Percentiles rank a stretch among this genome's conserved stretches.
Evolutionary conservation across 2,888 invertebrate genomes (phyloP).

Genomic region (Trichopoda pennipes): DNA sequence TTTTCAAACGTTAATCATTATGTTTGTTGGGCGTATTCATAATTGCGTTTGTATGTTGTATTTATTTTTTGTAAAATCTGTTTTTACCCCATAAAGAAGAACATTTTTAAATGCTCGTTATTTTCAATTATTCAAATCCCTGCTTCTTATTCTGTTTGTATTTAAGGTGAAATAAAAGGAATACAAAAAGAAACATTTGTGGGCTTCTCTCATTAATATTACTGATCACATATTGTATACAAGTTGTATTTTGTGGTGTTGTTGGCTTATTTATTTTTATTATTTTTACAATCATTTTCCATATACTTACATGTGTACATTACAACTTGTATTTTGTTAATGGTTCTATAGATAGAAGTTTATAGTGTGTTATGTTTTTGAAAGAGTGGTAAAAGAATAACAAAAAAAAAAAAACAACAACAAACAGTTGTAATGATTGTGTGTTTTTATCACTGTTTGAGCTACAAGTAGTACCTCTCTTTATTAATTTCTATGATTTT

Average conservation of each 20-base stretch:
- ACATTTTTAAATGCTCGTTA: not conserved
- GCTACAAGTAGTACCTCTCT: not conserved
- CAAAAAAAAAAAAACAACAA: no score
- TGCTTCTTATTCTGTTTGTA: conserved; percentile 1
- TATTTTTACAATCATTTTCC: not conserved
- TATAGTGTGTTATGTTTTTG: conserved; percentile 8
- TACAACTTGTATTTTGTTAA: conserved; percentile 12
- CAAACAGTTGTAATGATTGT: conserved; percentile 49
- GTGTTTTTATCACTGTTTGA: conserved; percentile 49
- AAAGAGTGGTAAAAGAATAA: no score
- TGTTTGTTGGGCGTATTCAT: no score
- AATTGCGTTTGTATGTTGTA: no score
- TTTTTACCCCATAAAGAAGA: no score
- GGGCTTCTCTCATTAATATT: conserved; percentile 63
- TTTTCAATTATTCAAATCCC: conserved; percentile 38
- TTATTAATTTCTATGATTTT: not conserved
- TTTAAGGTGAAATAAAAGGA: conserved; percentile 9
- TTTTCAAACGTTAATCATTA: no score
- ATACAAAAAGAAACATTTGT: conserved; percentile 10
- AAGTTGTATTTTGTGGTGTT: conserved; percentile 16
- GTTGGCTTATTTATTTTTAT: conserved; percentile 10
- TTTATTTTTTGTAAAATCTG: no score
- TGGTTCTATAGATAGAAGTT: conserved; percentile 22
- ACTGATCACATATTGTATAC: conserved; percentile 62
- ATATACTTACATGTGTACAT: conserved; percentile 8